A percentile compares a stretch with the other conserved stretches of the same genome.
phyloP scores from a whole-genome alignment of 2,888 invertebrate genomes.

The Sinodicranocentrus sp. region DNA sequence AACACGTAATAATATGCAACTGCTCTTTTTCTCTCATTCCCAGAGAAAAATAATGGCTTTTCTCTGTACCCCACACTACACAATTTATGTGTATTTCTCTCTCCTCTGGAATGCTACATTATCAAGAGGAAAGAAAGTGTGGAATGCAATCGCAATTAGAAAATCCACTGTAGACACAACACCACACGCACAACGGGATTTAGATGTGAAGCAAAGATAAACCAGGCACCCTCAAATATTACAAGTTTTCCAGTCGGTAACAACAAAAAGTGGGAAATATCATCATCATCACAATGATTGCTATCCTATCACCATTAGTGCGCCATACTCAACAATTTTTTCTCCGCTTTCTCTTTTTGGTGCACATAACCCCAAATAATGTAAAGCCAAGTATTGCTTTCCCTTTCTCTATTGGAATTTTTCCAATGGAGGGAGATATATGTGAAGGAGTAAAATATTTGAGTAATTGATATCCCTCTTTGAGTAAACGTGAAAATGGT shows the following conservation, averaged over 20 bases:
- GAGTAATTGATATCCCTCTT: no score
- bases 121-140: not conserved
- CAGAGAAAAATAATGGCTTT: not conserved
- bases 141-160: not conserved
- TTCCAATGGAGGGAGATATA: no score
- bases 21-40: not conserved
- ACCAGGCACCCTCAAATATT: constrained; percentile 41
- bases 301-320: not conserved
- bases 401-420: no score
- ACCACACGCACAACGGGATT: constrained; percentile 47
- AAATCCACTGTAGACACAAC: not conserved
- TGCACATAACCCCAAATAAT: no score
- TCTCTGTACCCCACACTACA: not conserved
- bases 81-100: not conserved
- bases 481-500: no score
- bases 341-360: no score
- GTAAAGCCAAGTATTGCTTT: no score
- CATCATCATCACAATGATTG: constrained; percentile 29
- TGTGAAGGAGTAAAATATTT: no score
- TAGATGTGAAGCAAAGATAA: constrained; percentile 59
- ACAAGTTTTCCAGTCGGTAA: no score
- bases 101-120: not conserved
- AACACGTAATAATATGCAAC: constrained; percentile 13
- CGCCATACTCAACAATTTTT: not conserved
- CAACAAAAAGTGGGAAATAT: constrained; percentile 38